phyloP scores from a whole-genome alignment of 2,888 invertebrate genomes.

The Disparrhopalites patrizii region DNA sequence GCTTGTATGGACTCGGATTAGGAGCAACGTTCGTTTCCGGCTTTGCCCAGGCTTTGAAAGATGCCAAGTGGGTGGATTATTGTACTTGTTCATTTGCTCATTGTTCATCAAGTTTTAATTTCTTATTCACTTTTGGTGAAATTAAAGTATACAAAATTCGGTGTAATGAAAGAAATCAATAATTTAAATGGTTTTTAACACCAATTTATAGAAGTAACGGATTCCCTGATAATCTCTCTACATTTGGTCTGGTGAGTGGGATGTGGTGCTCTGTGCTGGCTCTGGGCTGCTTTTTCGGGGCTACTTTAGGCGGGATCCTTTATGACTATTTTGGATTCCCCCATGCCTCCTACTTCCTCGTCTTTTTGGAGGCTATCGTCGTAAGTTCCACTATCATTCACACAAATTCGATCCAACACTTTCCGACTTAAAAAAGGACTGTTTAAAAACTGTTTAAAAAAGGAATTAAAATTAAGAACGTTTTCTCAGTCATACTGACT shows the following conservation, averaged over 20 bases:
- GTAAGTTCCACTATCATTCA: constrained; percentile 58
- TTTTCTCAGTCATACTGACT: too few relatives aligned
- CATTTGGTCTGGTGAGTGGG: constrained; percentile 83
- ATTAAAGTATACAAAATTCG: too few relatives aligned
- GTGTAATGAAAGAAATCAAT: not conserved
- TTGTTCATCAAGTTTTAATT: too few relatives aligned
- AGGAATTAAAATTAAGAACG: too few relatives aligned
- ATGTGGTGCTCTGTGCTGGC: constrained; percentile 88
- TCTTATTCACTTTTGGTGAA: too few relatives aligned
- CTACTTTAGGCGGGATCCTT: constrained; percentile 68
- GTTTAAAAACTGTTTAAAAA: too few relatives aligned
- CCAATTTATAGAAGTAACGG: constrained; percentile 60
- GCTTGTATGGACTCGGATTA: constrained; percentile 65
- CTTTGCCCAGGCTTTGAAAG: constrained; percentile 77
- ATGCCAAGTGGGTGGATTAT: constrained; percentile 69
- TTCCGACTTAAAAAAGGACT: too few relatives aligned
- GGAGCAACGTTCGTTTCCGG: constrained; percentile 80
- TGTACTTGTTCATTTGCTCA: too few relatives aligned
- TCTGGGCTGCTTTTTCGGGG: constrained; percentile 67
- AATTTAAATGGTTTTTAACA: constrained; percentile 22
- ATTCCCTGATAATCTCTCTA: constrained; percentile 78
- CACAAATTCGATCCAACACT: too few relatives aligned
- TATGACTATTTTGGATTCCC: constrained; percentile 70
- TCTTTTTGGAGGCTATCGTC: constrained; percentile 62
- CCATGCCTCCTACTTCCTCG: constrained; percentile 66